Evolutionary conservation across 1,140 invertebrate species (phyloP), one percentile per base, ranked within the genome.

Genomic region (Marisa cornuarietis): DNA sequence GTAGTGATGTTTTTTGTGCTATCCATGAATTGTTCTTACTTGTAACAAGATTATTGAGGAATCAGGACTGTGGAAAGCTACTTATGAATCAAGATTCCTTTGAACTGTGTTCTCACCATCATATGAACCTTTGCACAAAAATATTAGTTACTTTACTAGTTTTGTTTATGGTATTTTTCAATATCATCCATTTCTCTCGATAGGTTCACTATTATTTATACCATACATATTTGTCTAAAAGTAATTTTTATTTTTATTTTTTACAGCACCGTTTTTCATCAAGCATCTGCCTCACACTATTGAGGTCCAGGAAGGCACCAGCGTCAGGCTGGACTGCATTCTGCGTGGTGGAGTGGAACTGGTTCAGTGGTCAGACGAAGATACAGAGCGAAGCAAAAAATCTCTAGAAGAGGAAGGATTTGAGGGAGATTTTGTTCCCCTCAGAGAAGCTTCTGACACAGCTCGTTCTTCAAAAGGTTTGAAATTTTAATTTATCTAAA

Each of bases 201-300:
- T 42, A 42, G 31, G 31, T 42, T 42, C 31, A 42, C 31, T 42
- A 4, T 42, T 42, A 4, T 42, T 42, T 6, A 42, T 42, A 42
- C 71, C 58, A 63, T 31, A 10, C 63, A 65, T 77, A 26, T 73
- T 74, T 68, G 65, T 6, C 22, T 16, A 68, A 68, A n/a, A 68
- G 13, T n/a, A 68, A 68, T 73, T 13, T 72, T 65, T 78, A 68
- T 71, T n/a, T n/a, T n/a, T n/a, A n/a, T 58, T 18, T 76, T 76
- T 79, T 85, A 20, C 85, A 90, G 89, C 89, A 76, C 89, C 89
- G 63, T 89, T 88, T 86, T 90, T 90, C 83, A 86, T 89, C 81
- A 90, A 89, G 73, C 88, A 88, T 77, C 81, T 90, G 58, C 89
- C 89, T 58, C 82, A 79, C 11, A 87, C 87, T 63, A 85, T 90